phyloP scores from a whole-genome alignment of 2,113 vertebrate species.

The Mesoclemmys tuberculata region DNA sequence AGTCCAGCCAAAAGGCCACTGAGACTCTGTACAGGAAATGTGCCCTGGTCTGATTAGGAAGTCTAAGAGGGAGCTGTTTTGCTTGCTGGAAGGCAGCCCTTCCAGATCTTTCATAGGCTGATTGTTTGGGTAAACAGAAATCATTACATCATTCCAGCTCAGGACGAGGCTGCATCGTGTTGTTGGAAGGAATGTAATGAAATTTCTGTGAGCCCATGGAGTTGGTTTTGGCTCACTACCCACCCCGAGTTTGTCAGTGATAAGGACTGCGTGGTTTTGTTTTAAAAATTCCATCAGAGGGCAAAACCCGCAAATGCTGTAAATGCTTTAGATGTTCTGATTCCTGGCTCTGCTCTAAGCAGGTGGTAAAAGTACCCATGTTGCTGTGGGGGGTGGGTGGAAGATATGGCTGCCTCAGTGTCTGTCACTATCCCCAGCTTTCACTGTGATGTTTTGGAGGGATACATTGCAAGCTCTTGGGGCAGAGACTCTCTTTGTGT shows the following conservation, averaged over 20 bases:
- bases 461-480: neutral
- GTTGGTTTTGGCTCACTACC: neutral
- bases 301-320: neutral
- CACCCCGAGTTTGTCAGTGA: neutral
- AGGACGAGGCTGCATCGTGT: neutral
- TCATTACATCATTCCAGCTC: neutral
- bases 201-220: neutral
- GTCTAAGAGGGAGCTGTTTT: neutral
- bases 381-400: neutral
- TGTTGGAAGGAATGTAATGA: neutral
- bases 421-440: neutral
- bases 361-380: neutral
- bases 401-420: neutral
- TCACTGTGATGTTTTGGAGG: neutral
- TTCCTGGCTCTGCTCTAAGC: neutral
- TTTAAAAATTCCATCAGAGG: neutral
- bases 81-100: neutral
- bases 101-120: neutral
- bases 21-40: neutral
- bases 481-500: neutral
- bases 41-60: neutral
- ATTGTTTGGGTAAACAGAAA: neutral
- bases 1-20: neutral
- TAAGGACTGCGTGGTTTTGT: neutral
- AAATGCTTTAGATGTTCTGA: neutral